Evolutionary conservation across 2,797 vertebrate genomes (phyloP).

Genomic region (Sebastes matsubarae): DNA sequence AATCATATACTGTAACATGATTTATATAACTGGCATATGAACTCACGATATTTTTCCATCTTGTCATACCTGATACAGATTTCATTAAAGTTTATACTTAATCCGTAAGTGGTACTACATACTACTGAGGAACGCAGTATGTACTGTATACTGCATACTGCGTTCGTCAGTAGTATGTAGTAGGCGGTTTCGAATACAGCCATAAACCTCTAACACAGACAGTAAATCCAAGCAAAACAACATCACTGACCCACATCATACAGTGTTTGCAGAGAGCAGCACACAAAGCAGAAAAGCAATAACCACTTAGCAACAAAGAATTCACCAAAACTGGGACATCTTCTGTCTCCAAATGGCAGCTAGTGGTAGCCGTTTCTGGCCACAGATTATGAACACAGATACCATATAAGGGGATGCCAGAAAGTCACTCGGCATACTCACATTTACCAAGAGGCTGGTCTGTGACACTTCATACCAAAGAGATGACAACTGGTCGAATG

Average conservation of each 20-base stretch:
- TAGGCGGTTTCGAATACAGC: too few species aligned
- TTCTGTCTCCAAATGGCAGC: background rate
- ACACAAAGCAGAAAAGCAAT: background rate
- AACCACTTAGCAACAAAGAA: background rate
- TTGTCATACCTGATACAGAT: background rate
- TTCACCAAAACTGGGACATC: background rate
- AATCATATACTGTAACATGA: background rate
- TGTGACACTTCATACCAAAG: background rate
- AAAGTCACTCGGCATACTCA: background rate
- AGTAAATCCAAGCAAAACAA: background rate
- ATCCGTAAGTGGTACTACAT: background rate
- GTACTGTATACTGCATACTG: too few species aligned
- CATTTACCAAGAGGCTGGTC: background rate
- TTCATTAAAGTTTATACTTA: background rate
- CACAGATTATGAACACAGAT: background rate
- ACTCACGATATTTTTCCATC: background rate
- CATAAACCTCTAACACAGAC: background rate
- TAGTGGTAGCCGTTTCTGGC: background rate
- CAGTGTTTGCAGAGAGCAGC: too few species aligned
- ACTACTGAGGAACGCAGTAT: too few species aligned
- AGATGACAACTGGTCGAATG: background rate
- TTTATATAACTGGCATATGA: background rate
- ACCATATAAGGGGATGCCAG: background rate
- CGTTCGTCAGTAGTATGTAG: too few species aligned
- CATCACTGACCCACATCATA: background rate